Evolutionary conservation across 2,113 vertebrate species (phyloP).

Genomic region (Ciconia boyciana): DNA sequence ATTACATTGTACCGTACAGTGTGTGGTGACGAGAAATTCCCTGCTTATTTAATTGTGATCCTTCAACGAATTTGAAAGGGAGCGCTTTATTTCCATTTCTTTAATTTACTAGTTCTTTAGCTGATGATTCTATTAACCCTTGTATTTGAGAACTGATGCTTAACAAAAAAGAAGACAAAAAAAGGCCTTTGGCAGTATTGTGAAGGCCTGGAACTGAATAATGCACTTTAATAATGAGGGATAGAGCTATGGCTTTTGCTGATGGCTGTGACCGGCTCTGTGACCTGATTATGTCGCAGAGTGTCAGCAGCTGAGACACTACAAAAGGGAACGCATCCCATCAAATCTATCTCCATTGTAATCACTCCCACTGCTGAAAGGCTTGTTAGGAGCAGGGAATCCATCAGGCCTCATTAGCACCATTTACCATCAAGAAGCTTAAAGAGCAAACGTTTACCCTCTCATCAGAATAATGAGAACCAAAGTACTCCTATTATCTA

Average conservation of each 20-base stretch:
- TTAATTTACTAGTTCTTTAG: constrained; percentile 59
- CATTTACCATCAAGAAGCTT: constrained; percentile 79
- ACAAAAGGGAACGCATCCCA: constrained; percentile 83
- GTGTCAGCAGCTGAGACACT: constrained; percentile 85
- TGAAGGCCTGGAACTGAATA: constrained; percentile 78
- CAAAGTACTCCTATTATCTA: constrained; percentile 38
- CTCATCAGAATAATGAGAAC: constrained; percentile 61
- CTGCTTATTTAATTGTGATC: constrained; percentile 62
- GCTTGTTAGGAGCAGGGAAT: constrained; percentile 77
- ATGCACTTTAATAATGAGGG: constrained; percentile 83
- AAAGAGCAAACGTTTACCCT: constrained; percentile 53
- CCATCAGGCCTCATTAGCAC: constrained; percentile 83
- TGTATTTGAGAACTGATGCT: constrained; percentile 56
- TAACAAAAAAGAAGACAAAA: constrained; percentile 13
- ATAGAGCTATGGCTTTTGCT: constrained; percentile 80
- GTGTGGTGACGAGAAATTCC: constrained; percentile 1
- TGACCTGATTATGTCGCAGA: constrained; percentile 90
- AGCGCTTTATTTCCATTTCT: constrained; percentile 46
- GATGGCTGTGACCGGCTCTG: constrained; percentile 82
- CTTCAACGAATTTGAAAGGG: constrained; percentile 56
- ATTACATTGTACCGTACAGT: constrained; percentile 11
- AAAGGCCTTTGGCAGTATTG: constrained; percentile 69
- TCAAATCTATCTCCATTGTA: constrained; percentile 81
- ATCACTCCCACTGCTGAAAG: constrained; percentile 76
- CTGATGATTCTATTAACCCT: constrained; percentile 63